Evolutionary conservation across 92 coral and sea anemone genomes (phyloP).

Genomic region (Phenganax marumi): DNA sequence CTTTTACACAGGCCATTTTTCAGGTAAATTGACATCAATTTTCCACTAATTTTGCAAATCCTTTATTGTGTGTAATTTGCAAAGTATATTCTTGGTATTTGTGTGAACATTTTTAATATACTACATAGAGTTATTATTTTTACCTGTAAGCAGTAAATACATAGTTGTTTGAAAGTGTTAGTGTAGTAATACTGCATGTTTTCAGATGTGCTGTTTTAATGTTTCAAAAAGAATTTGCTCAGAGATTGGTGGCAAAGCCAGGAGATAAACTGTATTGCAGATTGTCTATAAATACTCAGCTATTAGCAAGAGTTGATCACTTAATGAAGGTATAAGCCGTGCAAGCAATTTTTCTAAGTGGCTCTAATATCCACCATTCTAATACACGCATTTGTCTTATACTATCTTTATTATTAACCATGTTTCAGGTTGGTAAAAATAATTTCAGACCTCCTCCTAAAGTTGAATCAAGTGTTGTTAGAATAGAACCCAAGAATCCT

Average conservation of each 20-base stretch:
- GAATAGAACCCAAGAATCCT: conserved; percentile 95
- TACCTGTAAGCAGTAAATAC: no score
- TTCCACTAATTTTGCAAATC: not conserved
- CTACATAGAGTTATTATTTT: not conserved
- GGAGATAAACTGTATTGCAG: conserved; percentile 96
- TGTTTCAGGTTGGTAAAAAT: conserved; percentile 81
- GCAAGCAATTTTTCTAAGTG: not conserved
- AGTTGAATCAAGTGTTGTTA: conserved; percentile 99
- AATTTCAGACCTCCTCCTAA: conserved; percentile 99
- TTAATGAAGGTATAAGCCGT: conserved; percentile 85
- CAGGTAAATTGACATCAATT: conserved; percentile 58
- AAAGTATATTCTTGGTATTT: not conserved
- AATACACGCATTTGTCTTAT: no score
- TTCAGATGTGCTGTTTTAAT: conserved; percentile 91
- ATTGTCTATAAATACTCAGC: conserved; percentile 92
- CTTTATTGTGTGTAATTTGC: no score
- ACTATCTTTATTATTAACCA: not conserved
- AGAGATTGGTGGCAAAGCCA: conserved; percentile 86
- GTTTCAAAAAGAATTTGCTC: conserved; percentile 98
- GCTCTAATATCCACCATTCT: not conserved
- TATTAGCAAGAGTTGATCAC: conserved; percentile 90
- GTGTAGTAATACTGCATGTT: not conserved
- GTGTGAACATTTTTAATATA: not conserved
- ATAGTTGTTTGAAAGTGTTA: not conserved
- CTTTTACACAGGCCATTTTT: conserved; percentile 95